These are phyloP conservation scores for Oostethus manadensis DNA, from an alignment of 2,113 vertebrate species.

Conservation along the genomic window DNA sequence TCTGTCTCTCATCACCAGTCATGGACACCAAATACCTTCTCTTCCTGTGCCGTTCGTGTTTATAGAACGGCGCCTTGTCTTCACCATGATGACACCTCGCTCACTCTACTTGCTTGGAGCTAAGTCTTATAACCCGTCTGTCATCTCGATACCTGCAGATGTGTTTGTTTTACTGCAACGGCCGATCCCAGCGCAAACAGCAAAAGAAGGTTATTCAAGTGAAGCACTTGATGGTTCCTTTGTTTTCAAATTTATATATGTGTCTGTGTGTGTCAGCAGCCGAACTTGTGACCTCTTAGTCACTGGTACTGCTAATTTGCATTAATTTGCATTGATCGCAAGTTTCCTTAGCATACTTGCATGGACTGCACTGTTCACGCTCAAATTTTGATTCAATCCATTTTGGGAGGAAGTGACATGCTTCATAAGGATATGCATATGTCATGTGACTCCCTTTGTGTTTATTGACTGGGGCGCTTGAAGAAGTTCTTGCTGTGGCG, in stretches of 20 bases:
- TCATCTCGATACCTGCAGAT: conserved; percentile 27
- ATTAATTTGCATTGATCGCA: conserved; percentile 54
- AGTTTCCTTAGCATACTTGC: conserved; percentile 25
- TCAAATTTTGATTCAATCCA: neutral
- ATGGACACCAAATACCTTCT: conserved; percentile 7
- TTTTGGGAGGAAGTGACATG: neutral
- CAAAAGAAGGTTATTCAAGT: conserved; percentile 1
- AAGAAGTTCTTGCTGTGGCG: neutral
- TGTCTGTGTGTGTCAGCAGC: conserved; percentile 11
- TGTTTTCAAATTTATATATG: conserved; percentile 1
- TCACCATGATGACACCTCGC: neutral
- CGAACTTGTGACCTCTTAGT: conserved; percentile 22
- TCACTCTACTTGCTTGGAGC: conserved; percentile 2
- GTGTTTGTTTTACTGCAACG: conserved; percentile 57
- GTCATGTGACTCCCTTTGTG: neutral
- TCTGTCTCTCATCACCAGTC: conserved; percentile 18
- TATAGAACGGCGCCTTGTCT: conserved; percentile 12
- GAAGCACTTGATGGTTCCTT: neutral
- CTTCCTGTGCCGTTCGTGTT: conserved; percentile 14
- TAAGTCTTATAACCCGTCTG: conserved; percentile 15
- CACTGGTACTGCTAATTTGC: conserved; percentile 13
- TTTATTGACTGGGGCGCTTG: conserved; percentile 3
- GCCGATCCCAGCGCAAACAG: conserved; percentile 57
- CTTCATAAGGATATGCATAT: neutral
- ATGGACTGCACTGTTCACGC: conserved; percentile 10